Base-by-base conservation (phyloP, 2,888 invertebrate species). In the Drosophila multiciliata region DNA sequence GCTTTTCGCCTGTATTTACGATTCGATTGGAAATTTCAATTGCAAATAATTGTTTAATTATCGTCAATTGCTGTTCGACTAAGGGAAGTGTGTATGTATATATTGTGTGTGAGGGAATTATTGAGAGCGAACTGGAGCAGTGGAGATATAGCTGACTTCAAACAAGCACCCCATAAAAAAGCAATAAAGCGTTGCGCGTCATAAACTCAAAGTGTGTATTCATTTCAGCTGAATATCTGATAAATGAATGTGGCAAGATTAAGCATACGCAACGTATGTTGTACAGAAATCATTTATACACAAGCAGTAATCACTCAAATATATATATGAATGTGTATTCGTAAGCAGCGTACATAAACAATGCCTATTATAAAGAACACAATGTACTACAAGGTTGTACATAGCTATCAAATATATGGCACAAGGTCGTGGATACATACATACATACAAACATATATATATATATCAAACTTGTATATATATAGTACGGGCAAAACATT, bases 31-130 rank as follows among this genome's bases (percentile, higher is more conserved):
- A 68, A 84, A 78, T 84, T 89, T 75, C 68, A 89, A 87, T 87
- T 89, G 85, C 77, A 78, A 80, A 78, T 78, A 78, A 84, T 78
- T 73, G 74, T 71, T 84, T 87, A 82, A 85, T 85, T 89, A 89
- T 78, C 70, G 32, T 70, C 82, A 85, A 89, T 89, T 87, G 77
- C 80, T 77, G 60, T 60, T 59, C 53, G 66, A 53, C 42, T 50
- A 11, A 50, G 36, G 20, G n/a, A 33, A 4, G 26, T 50, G 7
- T 49, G 11, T 38, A 26, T n/a, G 54, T 66, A 17, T 49, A 17
- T 9, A 12, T 35, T 29, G 15, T 40, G 40, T 23, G 12, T 23
- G 53, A 17, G 38, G 11, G 23, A 32, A 12, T 4, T 50, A 33
- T 12, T 33, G 33, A 17, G 42, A 6, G 29, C 20, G 36, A 29